Evolutionary conservation across 2,888 invertebrate genomes (phyloP).

Genomic region (Melangyna quadrimaculata): DNA sequence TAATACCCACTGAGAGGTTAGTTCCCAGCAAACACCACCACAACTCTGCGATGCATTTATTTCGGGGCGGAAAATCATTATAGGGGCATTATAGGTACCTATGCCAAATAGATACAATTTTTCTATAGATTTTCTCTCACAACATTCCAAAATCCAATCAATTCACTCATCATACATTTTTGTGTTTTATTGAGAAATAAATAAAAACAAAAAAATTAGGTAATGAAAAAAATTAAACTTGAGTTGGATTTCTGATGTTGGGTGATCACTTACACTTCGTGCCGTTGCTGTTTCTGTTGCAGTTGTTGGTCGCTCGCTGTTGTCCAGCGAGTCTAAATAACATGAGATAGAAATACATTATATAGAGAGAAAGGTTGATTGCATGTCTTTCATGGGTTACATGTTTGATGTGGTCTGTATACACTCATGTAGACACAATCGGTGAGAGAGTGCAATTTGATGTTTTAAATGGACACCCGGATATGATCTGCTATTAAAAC

Average conservation of each 20-base stretch:
- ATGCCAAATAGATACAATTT: constrained; percentile 25
- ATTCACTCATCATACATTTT: constrained; percentile 38
- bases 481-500: constrained; percentile 43
- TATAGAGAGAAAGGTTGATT: constrained; percentile 49
- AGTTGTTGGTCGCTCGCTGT: neutral
- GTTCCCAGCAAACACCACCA: neutral
- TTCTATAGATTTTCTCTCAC: neutral
- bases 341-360: constrained; percentile 30
- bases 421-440: constrained; percentile 53
- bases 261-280: neutral
- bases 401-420: constrained; percentile 38
- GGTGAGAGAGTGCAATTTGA: constrained; percentile 65
- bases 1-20: neutral
- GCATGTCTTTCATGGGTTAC: constrained; percentile 61
- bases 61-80: constrained; percentile 25
- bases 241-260: constrained; percentile 1
- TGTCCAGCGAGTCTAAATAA: neutral
- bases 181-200: neutral
- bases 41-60: neutral
- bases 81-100: no score
- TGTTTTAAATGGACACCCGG: constrained; percentile 68
- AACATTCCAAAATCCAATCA: constrained; percentile 36
- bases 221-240: constrained; percentile 28
- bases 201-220: neutral
- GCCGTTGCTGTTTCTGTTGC: no score